Evolutionary conservation across 2,888 invertebrate genomes (phyloP).

Genomic region (Malachius bipustulatus): DNA sequence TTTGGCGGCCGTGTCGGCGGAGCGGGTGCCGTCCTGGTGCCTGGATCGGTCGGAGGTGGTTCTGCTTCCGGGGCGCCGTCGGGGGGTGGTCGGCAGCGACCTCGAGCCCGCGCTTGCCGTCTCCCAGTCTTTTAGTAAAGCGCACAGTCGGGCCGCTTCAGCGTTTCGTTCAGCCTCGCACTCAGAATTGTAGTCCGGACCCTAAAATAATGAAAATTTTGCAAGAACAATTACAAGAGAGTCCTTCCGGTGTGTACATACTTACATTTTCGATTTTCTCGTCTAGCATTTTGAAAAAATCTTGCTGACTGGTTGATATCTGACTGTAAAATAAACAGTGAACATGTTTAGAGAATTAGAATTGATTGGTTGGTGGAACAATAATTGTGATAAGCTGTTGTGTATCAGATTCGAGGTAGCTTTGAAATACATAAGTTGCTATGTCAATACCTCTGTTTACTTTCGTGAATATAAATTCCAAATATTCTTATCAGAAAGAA

Average conservation of each 20-base stretch:
- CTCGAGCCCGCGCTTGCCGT: slow-evolving; percentile 51
- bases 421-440: too few relatives aligned
- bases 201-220: slow-evolving; percentile 39
- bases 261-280: slow-evolving; percentile 82
- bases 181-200: slow-evolving; percentile 68
- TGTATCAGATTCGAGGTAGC: too few relatives aligned
- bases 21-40: slow-evolving; percentile 24
- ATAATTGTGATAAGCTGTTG: too few relatives aligned
- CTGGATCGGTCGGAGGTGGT: slow-evolving; percentile 25
- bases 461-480: too few relatives aligned
- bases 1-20: slow-evolving; percentile 9
- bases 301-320: slow-evolving; percentile 78
- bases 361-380: too few relatives aligned
- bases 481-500: too few relatives aligned
- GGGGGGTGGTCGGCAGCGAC: slow-evolving; percentile 43
- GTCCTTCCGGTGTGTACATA: too few relatives aligned
- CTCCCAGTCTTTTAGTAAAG: slow-evolving; percentile 65
- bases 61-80: slow-evolving; percentile 28
- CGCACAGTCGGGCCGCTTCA: slow-evolving; percentile 54
- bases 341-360: background rate
- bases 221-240: background rate
- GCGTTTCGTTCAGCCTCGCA: slow-evolving; percentile 62
- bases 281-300: slow-evolving; percentile 88
- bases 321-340: slow-evolving; percentile 52
- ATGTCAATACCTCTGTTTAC: too few relatives aligned